Base-by-base conservation (phyloP, 1,140 invertebrate species). In the Megalonaias nervosa region DNA sequence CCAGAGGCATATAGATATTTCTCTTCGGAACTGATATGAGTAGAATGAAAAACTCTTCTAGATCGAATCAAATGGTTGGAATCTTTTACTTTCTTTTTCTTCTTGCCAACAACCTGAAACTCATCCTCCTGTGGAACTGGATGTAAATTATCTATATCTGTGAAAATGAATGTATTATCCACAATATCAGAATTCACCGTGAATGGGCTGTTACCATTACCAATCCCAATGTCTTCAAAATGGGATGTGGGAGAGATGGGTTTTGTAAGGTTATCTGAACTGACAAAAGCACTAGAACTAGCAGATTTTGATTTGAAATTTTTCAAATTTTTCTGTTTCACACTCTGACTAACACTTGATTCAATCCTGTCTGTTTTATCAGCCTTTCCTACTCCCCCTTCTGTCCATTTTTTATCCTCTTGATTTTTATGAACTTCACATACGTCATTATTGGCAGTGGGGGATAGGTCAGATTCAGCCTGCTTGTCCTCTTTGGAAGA, bases 11-110 rank as follows among this genome's bases (percentile, higher is more conserved):
- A 48, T 48, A 11, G 6, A 9, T 6, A 5, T 11, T 48, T 48
- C 38, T 48, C 38, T 48, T 48, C 38, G 38, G 38, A 11, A 48
- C 38, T 48, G 11, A 48, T 48, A 48, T 11, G 0, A 48, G 38
- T 0, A 48, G 38, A 48, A 48, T 48, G 38, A 48, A 48, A 48
- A 48, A 11, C 38, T 48, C 38, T 48, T 48, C 11, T 48, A 48
- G 6, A 11, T 0, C 1, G 38, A 48, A 48, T 1, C 0, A 48
- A 48, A 48, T 48, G 6, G 38, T 48, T 48, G 38, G 38, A 48
- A 48, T 48, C 38, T 48, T 48, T 76, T n/a, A n/a, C 55, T 70
- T 85, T 85, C 75, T 86, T 87, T 71, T 85, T 87, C 77, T 86
- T 87, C 62, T 80, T 79, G 14, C 77, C 75, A 1, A 87, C 85